Percentiles rank a stretch among this genome's conserved stretches.
phyloP scores from a whole-genome alignment of 2,888 invertebrate species.

The Cremastobaeus sp. region DNA sequence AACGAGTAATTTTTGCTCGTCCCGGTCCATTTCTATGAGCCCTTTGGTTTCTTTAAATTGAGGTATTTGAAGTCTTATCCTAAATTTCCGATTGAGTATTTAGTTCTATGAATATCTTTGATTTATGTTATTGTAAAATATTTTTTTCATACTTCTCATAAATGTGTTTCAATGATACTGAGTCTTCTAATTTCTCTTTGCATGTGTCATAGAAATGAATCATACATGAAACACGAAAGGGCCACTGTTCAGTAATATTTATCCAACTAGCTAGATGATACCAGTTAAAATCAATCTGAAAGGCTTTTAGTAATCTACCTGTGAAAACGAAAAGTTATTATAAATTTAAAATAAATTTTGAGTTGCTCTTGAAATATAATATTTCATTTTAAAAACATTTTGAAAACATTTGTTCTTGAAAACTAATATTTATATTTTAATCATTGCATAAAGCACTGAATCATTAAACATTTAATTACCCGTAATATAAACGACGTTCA shows the following conservation, averaged over 20 bases:
- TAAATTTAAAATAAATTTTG: no score
- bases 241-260: constrained; percentile 99
- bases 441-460: no score
- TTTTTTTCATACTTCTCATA: constrained; percentile 97
- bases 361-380: no score
- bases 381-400: no score
- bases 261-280: constrained; percentile 98
- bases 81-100: no score
- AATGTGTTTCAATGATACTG: constrained; percentile 90
- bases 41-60: constrained; percentile 92
- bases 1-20: constrained; percentile 96
- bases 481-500: constrained; percentile 98
- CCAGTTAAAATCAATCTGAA: constrained; percentile 99
- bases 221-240: constrained; percentile 97
- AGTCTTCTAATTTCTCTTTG: constrained; percentile 92
- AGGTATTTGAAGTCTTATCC: constrained; percentile 89
- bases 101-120: no score
- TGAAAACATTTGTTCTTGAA: no score
- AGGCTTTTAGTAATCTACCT: constrained; percentile 97
- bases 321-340: no score
- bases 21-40: constrained; percentile 93
- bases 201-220: constrained; percentile 94
- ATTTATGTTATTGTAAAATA: not conserved
- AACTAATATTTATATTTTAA: no score
- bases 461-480: no score